Evolutionary conservation across 2,113 vertebrate species (phyloP), one percentile per base, ranked within the genome.

Genomic region (Emberiza fucata): DNA sequence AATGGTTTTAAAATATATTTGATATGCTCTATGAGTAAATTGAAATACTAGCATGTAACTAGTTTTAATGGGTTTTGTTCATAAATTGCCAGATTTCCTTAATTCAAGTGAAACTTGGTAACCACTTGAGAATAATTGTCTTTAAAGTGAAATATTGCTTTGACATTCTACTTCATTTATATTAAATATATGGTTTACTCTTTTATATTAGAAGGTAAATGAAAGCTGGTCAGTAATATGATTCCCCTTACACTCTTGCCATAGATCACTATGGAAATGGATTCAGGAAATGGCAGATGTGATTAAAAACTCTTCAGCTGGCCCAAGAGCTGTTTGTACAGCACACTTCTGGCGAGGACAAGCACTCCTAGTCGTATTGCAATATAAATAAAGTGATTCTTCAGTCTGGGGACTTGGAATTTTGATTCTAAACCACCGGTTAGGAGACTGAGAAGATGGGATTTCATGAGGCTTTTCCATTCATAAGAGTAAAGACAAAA

Each of bases 231-330:
- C 82, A 88, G 93, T 96, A 96, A 95, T 78, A 48, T 27, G 81
- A 93, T 78, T 93, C 85, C 56, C 28, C 76, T 92, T 91, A 54
- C 68, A 60, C 85, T 90, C 51, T 42, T 89, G 48, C 66, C 56
- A 31, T 63, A 85, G 70, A 84, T 86, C 76, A 68, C 53, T 81
- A 33, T 93, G 85, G 92, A 94, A 96, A 90, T 92, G 86, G 57
- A 72, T 92, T 95, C 86, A 88, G 94, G 94, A 95, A 96, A 92
- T 95, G 82, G 86, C 72, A 90, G 68, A 93, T 90, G 86, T 93
- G 82, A 95, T 92, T 95, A 96, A 95, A 97, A 95, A 70, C 93
- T 95, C 93, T 72, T 95, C 87, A 88, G 65, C 82, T 94, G 76
- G 86, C 60, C 70, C 65, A 51, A 51, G 60, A 93, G 42, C 33